Conservation (phyloP, 37 sponge, comb jelly and placozoan species). For the Tethya wilhelma region DNA sequence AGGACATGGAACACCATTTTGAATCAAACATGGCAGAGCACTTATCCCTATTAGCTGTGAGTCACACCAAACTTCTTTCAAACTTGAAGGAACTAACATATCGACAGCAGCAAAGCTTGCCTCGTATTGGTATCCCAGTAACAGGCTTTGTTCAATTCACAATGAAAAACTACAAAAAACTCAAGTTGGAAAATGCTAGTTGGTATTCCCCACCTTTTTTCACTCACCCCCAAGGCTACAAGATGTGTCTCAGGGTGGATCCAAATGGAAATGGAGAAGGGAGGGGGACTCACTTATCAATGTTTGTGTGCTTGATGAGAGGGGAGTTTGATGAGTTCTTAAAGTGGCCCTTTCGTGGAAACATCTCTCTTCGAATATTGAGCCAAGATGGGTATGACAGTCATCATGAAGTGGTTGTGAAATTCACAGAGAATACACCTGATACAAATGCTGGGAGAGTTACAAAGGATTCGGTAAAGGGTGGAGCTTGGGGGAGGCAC, state of each 20-base stretch:
- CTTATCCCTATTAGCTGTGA: background rate
- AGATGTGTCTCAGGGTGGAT: conserved; percentile 21
- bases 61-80: background rate
- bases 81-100: no score
- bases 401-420: conserved; percentile 12
- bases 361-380: conserved; percentile 2
- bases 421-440: conserved; percentile 5
- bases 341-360: conserved; percentile 36
- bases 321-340: conserved; percentile 39
- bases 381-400: background rate
- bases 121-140: no score
- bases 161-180: no score
- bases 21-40: background rate
- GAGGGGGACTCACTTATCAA: conserved; percentile 20
- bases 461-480: background rate
- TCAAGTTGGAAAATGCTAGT: no score
- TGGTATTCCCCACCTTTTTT: conserved; percentile 9
- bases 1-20: background rate
- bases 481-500: conserved; percentile 9
- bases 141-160: no score
- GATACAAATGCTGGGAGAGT: conserved; percentile 1
- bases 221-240: conserved; percentile 23
- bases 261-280: conserved; percentile 14
- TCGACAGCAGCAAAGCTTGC: no score
- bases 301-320: conserved; percentile 17